phyloP scores from a whole-genome alignment of 2,797 vertebrate species.

The Arrhamphus sclerolepis region DNA sequence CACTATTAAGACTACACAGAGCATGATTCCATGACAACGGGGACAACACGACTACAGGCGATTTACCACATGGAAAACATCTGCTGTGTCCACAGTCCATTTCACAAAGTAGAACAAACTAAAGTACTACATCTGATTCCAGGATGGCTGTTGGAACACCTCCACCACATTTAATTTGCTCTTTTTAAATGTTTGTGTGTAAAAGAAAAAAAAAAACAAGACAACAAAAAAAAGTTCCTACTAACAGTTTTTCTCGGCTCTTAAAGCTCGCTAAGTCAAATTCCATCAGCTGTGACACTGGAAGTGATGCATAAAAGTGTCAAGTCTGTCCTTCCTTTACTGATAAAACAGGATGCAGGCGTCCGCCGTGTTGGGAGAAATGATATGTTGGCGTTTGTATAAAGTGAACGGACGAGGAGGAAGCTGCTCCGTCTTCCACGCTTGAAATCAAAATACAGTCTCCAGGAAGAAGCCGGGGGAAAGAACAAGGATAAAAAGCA shows the following conservation, averaged over 20 bases:
- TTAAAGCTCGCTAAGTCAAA: slow-evolving; percentile 69
- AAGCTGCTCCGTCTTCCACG: slow-evolving; percentile 31
- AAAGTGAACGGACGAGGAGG: slow-evolving; percentile 24
- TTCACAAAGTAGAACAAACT: slow-evolving; percentile 39
- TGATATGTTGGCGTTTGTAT: slow-evolving; percentile 63
- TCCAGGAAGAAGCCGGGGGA: slow-evolving; percentile 29
- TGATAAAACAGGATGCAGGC: slow-evolving; percentile 29
- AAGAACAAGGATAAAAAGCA: slow-evolving; percentile 1
- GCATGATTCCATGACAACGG: slow-evolving; percentile 31
- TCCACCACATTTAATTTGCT: slow-evolving; percentile 80
- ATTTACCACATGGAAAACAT: slow-evolving; percentile 43
- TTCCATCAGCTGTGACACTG: slow-evolving; percentile 58
- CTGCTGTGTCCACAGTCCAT: slow-evolving; percentile 40
- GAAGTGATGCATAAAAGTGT: slow-evolving; percentile 72
- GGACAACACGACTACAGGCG: slow-evolving; percentile 24
- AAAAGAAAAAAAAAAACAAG: slow-evolving; percentile 66
- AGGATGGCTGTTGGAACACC: slow-evolving; percentile 64
- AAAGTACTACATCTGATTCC: slow-evolving; percentile 50
- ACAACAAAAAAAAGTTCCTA: slow-evolving; percentile 70
- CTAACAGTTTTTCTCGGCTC: slow-evolving; percentile 59
- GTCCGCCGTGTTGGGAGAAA: slow-evolving; percentile 7
- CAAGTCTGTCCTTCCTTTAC: slow-evolving; percentile 61
- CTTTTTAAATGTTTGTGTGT: slow-evolving; percentile 48
- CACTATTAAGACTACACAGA: slow-evolving; percentile 51
- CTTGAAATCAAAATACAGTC: slow-evolving; percentile 52